Percentiles rank a stretch among this genome's conserved stretches.
Conservation (phyloP, 2,113 vertebrate species). For the Turnix velox region DNA sequence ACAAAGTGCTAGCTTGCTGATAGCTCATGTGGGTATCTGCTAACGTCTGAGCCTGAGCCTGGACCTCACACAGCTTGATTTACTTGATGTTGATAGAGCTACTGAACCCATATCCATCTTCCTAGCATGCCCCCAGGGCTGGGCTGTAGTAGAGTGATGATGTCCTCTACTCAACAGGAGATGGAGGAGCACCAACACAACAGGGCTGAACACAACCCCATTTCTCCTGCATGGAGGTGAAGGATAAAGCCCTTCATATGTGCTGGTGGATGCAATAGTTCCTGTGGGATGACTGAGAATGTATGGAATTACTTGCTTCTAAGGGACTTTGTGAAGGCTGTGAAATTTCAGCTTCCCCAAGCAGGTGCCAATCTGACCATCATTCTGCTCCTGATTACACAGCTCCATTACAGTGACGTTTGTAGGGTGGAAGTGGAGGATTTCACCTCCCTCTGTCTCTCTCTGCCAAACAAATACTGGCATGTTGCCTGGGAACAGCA, state of each 20-base stretch:
- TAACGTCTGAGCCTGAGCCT: neutral
- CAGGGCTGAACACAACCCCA: accelerated
- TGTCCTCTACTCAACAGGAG: neutral
- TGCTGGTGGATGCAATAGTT: neutral
- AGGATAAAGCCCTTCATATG: neutral
- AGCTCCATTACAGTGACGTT: accelerated
- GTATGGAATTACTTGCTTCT: neutral
- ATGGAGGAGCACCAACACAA: neutral
- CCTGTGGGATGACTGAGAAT: neutral
- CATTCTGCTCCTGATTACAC: neutral
- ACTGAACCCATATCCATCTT: neutral
- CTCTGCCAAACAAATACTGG: neutral
- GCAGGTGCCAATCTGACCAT: neutral
- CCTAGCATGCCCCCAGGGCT: accelerated
- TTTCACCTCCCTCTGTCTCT: neutral
- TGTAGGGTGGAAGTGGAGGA: neutral
- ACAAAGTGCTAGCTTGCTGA: neutral
- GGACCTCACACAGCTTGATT: accelerated
- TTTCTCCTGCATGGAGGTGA: neutral
- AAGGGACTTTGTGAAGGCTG: neutral
- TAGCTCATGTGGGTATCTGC: neutral
- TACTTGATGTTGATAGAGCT: accelerated
- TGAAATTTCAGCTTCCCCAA: neutral
- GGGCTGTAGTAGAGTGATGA: neutral
- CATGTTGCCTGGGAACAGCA: conserved; percentile 16